Conservation (phyloP, 2,797 vertebrate genomes). For the Streptopelia turtur region DNA sequence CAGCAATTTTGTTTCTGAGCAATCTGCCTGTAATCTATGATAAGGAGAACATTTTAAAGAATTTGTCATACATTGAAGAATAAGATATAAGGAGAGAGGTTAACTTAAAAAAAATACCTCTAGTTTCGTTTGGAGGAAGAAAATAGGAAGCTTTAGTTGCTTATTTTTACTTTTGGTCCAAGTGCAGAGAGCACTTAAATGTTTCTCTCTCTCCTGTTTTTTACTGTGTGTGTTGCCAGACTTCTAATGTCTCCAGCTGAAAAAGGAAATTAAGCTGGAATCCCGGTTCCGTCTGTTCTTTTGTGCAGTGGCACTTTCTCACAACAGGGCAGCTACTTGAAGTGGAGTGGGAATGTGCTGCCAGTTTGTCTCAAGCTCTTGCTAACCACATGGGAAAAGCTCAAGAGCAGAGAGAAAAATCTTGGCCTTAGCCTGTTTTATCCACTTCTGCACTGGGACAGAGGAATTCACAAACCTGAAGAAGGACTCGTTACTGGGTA, state of each 20-base stretch:
- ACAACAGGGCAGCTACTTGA: slow-evolving; percentile 51
- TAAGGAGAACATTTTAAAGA: neutral
- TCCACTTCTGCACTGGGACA: neutral
- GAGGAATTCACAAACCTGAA: neutral
- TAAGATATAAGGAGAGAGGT: neutral
- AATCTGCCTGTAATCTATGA: neutral
- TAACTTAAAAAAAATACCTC: neutral
- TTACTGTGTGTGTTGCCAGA: slow-evolving; percentile 1
- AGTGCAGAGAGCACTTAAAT: neutral
- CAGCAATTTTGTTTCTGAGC: neutral
- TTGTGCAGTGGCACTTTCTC: slow-evolving; percentile 28
- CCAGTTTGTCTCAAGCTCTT: slow-evolving; percentile 25
- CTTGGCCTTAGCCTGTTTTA: neutral
- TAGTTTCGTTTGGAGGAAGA: neutral
- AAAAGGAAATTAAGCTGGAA: slow-evolving; percentile 30
- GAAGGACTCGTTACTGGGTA: neutral
- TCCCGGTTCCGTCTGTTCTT: neutral
- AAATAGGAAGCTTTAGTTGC: neutral
- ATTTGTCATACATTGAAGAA: neutral
- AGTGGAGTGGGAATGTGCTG: neutral
- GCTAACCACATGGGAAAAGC: slow-evolving; percentile 32
- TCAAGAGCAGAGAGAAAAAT: neutral
- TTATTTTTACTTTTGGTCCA: neutral
- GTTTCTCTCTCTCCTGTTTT: neutral
- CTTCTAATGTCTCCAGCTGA: neutral